Percentiles rank a stretch among this genome's conserved stretches.
Conservation (phyloP, 2,797 vertebrate species). For the Fringilla coelebs region DNA sequence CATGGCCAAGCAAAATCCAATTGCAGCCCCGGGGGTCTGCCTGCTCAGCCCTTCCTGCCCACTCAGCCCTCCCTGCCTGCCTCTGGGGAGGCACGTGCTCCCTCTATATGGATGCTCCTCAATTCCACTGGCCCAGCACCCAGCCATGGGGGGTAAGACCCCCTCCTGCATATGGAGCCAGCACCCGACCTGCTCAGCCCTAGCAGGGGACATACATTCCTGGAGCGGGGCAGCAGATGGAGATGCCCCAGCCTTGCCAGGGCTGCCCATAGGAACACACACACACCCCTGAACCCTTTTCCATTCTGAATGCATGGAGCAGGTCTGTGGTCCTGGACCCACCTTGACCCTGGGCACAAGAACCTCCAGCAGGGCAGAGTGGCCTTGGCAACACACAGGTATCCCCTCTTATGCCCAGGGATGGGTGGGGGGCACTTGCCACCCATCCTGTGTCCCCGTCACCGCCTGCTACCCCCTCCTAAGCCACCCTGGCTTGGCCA, state of each 20-base stretch:
- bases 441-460: neutral
- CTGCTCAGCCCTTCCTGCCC: neutral
- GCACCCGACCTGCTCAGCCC: neutral
- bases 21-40: neutral
- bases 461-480: fast-evolving
- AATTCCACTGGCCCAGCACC: neutral
- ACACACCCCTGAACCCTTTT: fast-evolving
- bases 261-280: neutral
- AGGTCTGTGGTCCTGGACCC: neutral
- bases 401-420: neutral
- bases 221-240: neutral
- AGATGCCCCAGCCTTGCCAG: neutral
- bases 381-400: neutral
- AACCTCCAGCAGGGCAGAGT: neutral
- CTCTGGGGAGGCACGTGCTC: neutral
- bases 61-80: neutral
- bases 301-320: neutral
- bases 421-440: neutral
- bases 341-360: neutral
- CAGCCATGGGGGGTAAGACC: fast-evolving
- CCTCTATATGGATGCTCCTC: neutral
- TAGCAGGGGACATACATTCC: neutral
- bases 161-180: neutral
- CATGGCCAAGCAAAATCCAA: conserved; percentile 59
- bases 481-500: neutral